A percentile compares a stretch with the other conserved stretches of the same genome.
phyloP scores from a whole-genome alignment of 2,797 vertebrate genomes.

The Discoglossus pictus region DNA sequence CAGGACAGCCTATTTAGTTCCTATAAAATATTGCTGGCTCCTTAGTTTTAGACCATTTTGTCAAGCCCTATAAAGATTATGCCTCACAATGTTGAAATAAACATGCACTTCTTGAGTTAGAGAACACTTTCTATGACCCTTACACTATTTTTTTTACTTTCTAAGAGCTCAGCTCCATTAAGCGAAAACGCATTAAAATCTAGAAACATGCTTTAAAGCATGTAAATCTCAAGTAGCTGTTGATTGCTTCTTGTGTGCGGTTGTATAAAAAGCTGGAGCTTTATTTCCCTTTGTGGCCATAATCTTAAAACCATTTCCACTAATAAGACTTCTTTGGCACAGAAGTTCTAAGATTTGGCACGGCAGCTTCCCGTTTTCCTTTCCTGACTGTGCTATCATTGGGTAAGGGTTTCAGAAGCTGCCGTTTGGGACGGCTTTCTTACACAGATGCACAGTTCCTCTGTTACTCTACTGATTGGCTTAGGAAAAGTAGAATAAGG shows the following conservation, averaged over 20 bases:
- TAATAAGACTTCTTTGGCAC: constrained; percentile 40
- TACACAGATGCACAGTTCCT: constrained; percentile 31
- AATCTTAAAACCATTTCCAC: constrained; percentile 29
- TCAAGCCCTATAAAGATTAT: no score
- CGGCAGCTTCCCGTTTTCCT: constrained; percentile 12
- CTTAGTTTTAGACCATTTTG: no score
- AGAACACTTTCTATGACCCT: constrained; percentile 26
- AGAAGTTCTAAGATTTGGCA: constrained; percentile 35
- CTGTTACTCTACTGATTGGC: constrained; percentile 18
- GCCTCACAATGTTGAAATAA: no score
- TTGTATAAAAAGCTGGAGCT: constrained; percentile 8
- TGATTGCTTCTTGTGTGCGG: constrained; percentile 14
- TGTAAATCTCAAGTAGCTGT: constrained; percentile 31
- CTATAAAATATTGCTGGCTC: no score
- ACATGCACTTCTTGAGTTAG: no score
- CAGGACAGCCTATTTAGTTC: no score
- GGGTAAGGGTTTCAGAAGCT: constrained; percentile 33
- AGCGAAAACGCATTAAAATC: constrained; percentile 25
- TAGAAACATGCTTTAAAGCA: constrained; percentile 29
- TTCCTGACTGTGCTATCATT: constrained; percentile 33
- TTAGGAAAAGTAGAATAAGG: constrained; percentile 13
- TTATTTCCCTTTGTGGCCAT: constrained; percentile 40
- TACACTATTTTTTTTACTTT: constrained; percentile 16
- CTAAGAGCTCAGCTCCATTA: constrained; percentile 27
- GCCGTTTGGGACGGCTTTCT: constrained; percentile 38